phyloP scores from a whole-genome alignment of 2,113 vertebrate genomes.

The Xenotilapia caudafasciata region DNA sequence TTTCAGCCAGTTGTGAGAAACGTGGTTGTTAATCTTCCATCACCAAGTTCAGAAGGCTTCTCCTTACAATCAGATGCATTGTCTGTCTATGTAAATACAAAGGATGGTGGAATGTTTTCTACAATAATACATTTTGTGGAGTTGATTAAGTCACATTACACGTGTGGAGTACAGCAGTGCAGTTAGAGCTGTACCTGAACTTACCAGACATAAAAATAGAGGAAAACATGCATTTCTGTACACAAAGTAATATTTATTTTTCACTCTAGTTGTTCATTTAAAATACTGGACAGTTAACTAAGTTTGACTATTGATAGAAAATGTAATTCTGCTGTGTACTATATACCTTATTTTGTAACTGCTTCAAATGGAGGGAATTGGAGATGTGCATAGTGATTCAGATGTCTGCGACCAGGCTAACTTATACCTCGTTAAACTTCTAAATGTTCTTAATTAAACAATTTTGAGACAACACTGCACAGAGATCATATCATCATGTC shows the following conservation, averaged over 20 bases:
- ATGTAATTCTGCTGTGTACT: not conserved
- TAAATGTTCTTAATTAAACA: not conserved
- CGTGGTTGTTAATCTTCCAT: not conserved
- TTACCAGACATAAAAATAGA: not conserved
- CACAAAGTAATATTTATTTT: not conserved
- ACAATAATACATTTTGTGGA: not conserved
- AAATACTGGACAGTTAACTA: not conserved
- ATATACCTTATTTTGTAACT: not conserved
- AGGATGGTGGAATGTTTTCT: not conserved
- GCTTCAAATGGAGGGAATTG: not conserved
- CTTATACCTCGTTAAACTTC: not conserved
- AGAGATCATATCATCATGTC: not conserved
- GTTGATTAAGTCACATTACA: not conserved
- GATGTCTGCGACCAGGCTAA: not conserved
- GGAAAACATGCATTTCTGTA: not conserved
- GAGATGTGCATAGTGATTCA: not conserved
- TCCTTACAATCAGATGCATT: not conserved
- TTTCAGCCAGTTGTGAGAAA: not conserved
- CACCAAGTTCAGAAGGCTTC: not conserved
- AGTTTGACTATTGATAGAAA: not conserved
- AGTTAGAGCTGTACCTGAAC: not conserved
- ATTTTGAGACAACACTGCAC: not conserved
- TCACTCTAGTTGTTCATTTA: not conserved
- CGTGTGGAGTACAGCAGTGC: not conserved
- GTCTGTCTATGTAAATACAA: conserved; percentile 19